phyloP scores from a whole-genome alignment of 2,113 vertebrate genomes.

The Camelus bactrianus region DNA sequence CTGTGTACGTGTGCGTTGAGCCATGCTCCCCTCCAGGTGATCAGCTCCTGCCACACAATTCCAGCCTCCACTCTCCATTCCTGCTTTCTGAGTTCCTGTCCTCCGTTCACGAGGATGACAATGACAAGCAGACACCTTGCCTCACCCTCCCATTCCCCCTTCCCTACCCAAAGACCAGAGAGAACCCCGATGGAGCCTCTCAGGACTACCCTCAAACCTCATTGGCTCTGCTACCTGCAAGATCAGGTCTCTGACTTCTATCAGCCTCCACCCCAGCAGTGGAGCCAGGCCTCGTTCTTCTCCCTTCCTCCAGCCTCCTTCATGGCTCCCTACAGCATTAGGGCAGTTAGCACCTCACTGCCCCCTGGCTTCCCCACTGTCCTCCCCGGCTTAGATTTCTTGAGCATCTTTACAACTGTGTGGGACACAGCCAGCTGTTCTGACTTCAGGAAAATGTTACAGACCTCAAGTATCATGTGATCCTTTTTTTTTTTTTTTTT shows the following conservation, averaged over 20 bases:
- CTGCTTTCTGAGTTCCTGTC: not conserved
- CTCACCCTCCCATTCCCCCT: not conserved
- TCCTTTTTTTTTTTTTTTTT: not conserved
- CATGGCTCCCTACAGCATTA: rapidly evolving
- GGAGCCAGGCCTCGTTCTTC: rapidly evolving
- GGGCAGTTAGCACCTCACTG: not conserved
- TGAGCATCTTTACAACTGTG: not conserved
- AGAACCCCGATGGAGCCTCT: not conserved
- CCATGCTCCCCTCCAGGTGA: rapidly evolving
- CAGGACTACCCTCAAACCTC: not conserved
- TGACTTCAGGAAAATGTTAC: not conserved
- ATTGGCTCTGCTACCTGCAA: not conserved
- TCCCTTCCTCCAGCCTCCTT: not conserved
- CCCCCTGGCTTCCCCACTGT: not conserved
- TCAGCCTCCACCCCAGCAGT: not conserved
- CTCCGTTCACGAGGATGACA: rapidly evolving
- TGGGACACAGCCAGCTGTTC: not conserved
- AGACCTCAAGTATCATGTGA: not conserved
- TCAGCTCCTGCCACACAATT: not conserved
- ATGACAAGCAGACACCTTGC: not conserved
- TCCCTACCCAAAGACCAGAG: too few species aligned
- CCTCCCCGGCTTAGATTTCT: not conserved
- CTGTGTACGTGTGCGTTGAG: rapidly evolving
- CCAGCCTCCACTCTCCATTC: not conserved
- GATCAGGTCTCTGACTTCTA: not conserved